Evolutionary conservation across 2,888 invertebrate genomes (phyloP), one percentile per base, ranked within the genome.

Genomic region (Orchesella flavescens): DNA sequence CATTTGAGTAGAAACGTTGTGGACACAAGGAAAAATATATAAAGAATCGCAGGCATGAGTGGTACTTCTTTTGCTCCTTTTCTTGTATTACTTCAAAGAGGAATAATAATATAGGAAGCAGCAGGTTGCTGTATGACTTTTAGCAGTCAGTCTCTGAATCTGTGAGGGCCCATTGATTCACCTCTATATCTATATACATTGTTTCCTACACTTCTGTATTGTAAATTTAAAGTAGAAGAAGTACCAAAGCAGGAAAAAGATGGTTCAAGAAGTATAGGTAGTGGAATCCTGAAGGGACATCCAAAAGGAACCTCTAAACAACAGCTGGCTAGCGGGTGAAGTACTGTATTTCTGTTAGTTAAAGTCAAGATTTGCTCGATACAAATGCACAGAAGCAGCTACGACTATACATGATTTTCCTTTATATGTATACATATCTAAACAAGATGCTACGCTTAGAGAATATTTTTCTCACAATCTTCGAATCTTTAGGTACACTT

Each of bases 301-400:
- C n/a, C 19, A 24, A 61, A 24, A 55, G 66, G 66, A 55, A 55
- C 68, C 17, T 61, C 12, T 21, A 24, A 78, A 43, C 63, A 59
- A 78, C 78, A 78, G 78, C 71, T 78, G 78, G 78, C 63, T 21
- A 78, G 78, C 78, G 78, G 23, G 46, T 23, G n/a, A 43, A 61
- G 24, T n/a, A 55, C 46, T 23, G 55, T 21, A 24, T 53, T 49
- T 15, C n/a, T 49, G 49, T n/a, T 49, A 15, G n/a, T 49, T 49
- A 15, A 49, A 49, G 49, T 49, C 49, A 49, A 49, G n/a, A 49
- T 49, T n/a, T 15, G 49, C 3, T 49, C 49, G 7, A 34, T 7
- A 34, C 2, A 34, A 34, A 34, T 7, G 34, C 34, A 34, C 34
- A 34, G 34, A 34, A 34, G 34, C 34, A 4, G 34, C 10, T 49